Base-by-base conservation (phyloP, 1,140 invertebrate species). In the Myzus persicae region DNA sequence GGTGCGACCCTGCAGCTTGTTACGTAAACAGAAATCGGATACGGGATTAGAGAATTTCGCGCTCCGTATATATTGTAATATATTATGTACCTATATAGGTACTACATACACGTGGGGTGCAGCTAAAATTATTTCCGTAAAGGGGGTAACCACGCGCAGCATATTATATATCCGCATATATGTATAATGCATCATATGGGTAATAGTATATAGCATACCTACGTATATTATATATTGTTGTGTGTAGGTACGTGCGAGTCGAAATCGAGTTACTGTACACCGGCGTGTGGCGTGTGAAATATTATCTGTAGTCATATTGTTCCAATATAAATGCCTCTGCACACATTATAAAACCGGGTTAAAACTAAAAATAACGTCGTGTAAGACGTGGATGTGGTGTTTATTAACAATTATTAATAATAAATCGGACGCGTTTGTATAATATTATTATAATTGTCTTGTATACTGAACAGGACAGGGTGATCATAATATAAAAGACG, bases 11-110 rank as follows among this genome's bases (percentile, higher is more conserved):
- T 76, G n/a, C 48, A 51, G 48, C 31, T 76, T n/a, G 91, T 93
- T 93, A 85, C 91, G 91, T 93, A 93, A 93, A 93, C 91, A 93
- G 91, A 93, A 93, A 93, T 93, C 91, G 91, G 91, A 93, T 93
- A 93, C 36, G 91, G 91, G 91, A 93, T 93, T 93, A 93, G 84
- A 59, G 59, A 84, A 84, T 93, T 92, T 92, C 46, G 59, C 91
- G 91, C 91, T 46, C 46, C 87, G 87, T 11, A 31, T 46, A 36
- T 31, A 42, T 42, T 38, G 20, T 59, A 59, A 31, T 67, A 67
- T n/a, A n/a, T n/a, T 76, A n/a, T 67, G 26, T 31, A 11, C 3
- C 1, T 31, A 31, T 31, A 31, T 67, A 18, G 31, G 31, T n/a
- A 59, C 31, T n/a, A n/a, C 59, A 9, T 67, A 18, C 59, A 76